These are phyloP conservation scores for Sminthopsis crassicaudata DNA, from an alignment of 2,113 vertebrate genomes.

Conservation along the genomic window DNA sequence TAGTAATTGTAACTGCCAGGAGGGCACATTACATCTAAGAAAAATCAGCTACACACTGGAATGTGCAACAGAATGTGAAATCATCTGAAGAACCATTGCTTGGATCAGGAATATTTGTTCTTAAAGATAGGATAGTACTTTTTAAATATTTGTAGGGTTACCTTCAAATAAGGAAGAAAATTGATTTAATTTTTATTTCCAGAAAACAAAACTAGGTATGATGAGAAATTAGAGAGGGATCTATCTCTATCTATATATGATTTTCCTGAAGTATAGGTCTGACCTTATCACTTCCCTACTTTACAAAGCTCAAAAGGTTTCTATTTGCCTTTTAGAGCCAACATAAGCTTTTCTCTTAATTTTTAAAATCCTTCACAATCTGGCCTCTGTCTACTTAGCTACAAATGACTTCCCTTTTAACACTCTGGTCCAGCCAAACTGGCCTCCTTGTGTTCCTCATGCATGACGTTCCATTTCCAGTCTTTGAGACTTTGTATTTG, in stretches of 20 bases:
- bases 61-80: neutral
- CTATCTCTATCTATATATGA: neutral
- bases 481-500: neutral
- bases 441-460: neutral
- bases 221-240: neutral
- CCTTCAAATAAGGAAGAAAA: neutral
- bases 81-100: neutral
- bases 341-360: neutral
- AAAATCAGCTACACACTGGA: neutral
- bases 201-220: neutral
- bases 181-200: neutral
- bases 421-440: neutral
- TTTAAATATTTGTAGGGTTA: neutral
- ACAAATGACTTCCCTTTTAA: neutral
- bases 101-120: neutral
- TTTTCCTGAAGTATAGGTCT: neutral
- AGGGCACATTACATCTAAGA: no score
- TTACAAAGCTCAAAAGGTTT: neutral
- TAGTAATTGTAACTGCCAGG: no score
- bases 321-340: neutral
- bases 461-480: neutral
- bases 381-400: neutral
- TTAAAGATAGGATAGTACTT: neutral
- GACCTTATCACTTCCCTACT: neutral
- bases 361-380: neutral